Percentiles rank a stretch among this genome's conserved stretches.
Evolutionary conservation across 2,888 invertebrate genomes (phyloP).

Genomic region (Podotricha telesiphe): DNA sequence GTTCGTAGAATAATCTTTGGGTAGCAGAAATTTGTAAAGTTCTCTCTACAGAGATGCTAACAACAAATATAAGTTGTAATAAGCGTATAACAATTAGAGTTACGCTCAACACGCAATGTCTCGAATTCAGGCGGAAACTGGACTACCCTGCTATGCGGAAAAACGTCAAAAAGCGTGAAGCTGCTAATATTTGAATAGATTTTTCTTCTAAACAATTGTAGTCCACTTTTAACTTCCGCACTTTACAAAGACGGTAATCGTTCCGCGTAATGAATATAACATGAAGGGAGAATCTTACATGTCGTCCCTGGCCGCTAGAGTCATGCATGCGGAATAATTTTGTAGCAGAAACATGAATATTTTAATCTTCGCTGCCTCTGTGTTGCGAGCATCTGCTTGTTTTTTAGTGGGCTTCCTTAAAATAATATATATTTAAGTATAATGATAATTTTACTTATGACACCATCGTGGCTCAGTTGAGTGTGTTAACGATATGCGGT

Average conservation of each 20-base stretch:
- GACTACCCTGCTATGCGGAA: too few species aligned
- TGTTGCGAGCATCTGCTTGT: slow-evolving; percentile 9
- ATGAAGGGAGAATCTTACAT: slow-evolving; percentile 39
- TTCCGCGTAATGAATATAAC: slow-evolving; percentile 43
- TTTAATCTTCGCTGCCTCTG: slow-evolving; percentile 44
- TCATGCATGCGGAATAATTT: slow-evolving; percentile 52
- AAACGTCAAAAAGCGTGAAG: too few species aligned
- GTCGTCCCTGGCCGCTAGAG: slow-evolving; percentile 39
- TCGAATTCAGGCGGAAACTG: too few species aligned
- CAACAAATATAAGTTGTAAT: too few species aligned
- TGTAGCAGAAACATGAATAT: slow-evolving; percentile 50
- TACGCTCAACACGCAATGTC: too few species aligned
- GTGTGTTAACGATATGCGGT: not conserved
- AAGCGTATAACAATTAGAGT: too few species aligned
- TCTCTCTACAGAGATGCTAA: too few species aligned
- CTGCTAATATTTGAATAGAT: slow-evolving; percentile 10
- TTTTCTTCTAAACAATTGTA: slow-evolving; percentile 17
- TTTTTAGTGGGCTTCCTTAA: slow-evolving; percentile 7
- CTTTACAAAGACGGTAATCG: slow-evolving; percentile 37
- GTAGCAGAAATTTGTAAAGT: too few species aligned
- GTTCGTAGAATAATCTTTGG: too few species aligned
- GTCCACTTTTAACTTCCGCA: slow-evolving; percentile 20
- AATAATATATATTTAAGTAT: slow-evolving; percentile 10
- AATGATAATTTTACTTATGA: not conserved
- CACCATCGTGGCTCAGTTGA: not conserved